These are phyloP conservation scores for Dichetophora obliterata DNA, from an alignment of 2,888 invertebrate species.

Conservation along the genomic window DNA sequence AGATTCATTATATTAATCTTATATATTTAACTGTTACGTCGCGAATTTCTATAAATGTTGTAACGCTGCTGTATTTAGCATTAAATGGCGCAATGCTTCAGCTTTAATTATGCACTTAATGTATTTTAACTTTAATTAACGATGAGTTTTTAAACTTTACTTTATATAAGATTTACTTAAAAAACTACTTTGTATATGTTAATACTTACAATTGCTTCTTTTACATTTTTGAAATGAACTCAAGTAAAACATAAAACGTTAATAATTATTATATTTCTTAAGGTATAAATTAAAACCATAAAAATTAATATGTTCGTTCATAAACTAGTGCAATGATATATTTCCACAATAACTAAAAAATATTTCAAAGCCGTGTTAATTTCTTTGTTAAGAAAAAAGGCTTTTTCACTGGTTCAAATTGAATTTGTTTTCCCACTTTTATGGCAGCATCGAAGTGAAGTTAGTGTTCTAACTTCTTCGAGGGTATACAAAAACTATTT, in stretches of 20 bases:
- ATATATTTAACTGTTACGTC: not conserved
- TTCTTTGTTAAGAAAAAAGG: not conserved
- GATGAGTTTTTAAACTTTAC: not conserved
- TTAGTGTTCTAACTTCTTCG: not conserved
- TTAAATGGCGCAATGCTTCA: no score
- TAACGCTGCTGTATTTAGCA: constrained; percentile 7
- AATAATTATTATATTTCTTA: not conserved
- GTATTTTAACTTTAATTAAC: no score
- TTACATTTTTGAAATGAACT: constrained; percentile 26
- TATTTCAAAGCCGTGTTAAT: not conserved
- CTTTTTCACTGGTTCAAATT: not conserved
- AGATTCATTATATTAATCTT: no score
- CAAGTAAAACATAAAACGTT: not conserved
- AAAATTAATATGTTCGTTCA: not conserved
- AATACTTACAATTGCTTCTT: constrained; percentile 35
- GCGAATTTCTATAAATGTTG: constrained; percentile 14
- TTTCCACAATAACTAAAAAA: constrained; percentile 1
- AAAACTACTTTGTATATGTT: constrained; percentile 3
- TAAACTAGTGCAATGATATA: not conserved
- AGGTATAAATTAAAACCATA: not conserved
- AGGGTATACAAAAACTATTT: not conserved
- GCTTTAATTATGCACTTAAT: no score
- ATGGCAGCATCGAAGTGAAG: not conserved
- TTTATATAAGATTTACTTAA: not conserved
- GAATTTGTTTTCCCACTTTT: not conserved